A percentile compares a stretch with the other conserved stretches of the same genome.
These are phyloP conservation scores for Chymomyza caudatula DNA, from an alignment of 2,888 invertebrate species.

Conservation along the genomic window DNA sequence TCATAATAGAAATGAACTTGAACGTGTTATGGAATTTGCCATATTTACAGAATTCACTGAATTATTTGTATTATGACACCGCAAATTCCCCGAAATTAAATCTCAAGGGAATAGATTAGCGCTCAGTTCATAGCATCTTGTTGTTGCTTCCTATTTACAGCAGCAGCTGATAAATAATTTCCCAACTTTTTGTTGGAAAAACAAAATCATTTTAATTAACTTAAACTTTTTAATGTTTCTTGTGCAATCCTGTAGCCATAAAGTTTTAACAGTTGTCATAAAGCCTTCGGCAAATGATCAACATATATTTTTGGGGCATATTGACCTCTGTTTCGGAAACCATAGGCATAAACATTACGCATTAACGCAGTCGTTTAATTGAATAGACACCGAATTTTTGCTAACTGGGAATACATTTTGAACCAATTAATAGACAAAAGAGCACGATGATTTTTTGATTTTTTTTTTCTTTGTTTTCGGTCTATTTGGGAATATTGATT, in stretches of 20 bases:
- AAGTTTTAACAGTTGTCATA: too few species aligned
- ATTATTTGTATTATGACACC: neutral
- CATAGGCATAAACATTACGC: neutral
- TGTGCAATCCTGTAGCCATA: too few species aligned
- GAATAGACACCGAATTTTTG: neutral
- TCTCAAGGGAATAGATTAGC: neutral
- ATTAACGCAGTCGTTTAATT: neutral
- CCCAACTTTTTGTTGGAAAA: too few species aligned
- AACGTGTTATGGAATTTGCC: too few species aligned
- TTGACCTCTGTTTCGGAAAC: neutral
- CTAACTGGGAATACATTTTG: neutral
- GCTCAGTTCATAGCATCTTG: too few species aligned
- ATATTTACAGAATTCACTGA: neutral
- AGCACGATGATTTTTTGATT: neutral
- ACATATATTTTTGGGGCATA: neutral
- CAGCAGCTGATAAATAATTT: too few species aligned
- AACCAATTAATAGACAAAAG: neutral
- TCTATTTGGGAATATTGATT: neutral
- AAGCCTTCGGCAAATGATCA: neutral
- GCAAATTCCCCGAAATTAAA: neutral
- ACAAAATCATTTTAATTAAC: too few species aligned
- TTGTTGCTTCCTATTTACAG: too few species aligned
- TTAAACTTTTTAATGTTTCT: too few species aligned
- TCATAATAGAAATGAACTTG: neutral
- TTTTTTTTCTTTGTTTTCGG: neutral